Base-by-base conservation (phyloP, 2,113 vertebrate genomes). In the Stegastes partitus region DNA sequence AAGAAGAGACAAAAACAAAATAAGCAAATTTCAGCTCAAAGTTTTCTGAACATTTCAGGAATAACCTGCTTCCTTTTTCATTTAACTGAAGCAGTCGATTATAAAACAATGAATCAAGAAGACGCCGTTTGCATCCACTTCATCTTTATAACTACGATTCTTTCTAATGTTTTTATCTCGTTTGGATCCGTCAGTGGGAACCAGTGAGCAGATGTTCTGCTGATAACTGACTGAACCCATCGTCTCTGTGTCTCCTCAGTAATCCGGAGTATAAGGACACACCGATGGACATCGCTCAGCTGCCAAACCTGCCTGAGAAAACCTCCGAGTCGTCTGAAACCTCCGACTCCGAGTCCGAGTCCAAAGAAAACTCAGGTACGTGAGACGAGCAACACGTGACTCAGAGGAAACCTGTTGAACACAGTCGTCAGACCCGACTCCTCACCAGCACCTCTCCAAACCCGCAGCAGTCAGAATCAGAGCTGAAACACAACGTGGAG, bases 321-420 rank as follows among this genome's bases (percentile, higher is more conserved):
- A 95, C 97, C 12, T 98, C 97, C 0, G 98, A 99, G 93, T 99
- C 98, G 72, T 98, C 97, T 0, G 98, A 99, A 92, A 96, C 97
- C 3, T 99, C 98, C 0, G 98, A 99, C 92, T 99, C 98, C 0
- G 98, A 99, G 82, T 99, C 97, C 0, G 98, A 99, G 87, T 99
- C 96, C 85, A 99, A 99, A 94, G 98, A 99, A 91, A 98, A 97
- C 94, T 98, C 98, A 88, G 98, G 98, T 99, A 95, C 6, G 80
- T 14, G 19, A 49, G 5, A 49, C 16, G 45, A 47, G 4, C 4
- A 15, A 3, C 45, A n/a, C n/a, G n/a, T n/a, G n/a, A n/a, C n/a
- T n/a, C n/a, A n/a, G n/a, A n/a, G n/a, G n/a, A n/a, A n/a, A n/a
- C n/a, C n/a, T n/a, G n/a, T n/a, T n/a, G n/a, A n/a, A n/a, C n/a